Conservation (phyloP, 2,797 vertebrate species). For the Eulemur albifrons region DNA sequence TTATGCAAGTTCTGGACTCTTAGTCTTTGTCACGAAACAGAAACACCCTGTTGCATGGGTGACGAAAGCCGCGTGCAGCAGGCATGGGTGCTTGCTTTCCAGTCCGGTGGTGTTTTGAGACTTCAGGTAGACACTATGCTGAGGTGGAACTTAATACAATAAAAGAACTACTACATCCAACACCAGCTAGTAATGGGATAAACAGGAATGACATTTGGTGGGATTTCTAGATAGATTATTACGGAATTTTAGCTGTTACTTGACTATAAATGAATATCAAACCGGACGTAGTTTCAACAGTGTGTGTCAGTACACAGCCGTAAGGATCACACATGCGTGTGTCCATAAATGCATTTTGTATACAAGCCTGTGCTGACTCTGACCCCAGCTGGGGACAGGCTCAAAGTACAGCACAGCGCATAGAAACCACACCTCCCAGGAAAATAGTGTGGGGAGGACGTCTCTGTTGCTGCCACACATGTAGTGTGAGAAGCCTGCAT, state of each 20-base stretch:
- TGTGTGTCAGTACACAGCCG: neutral
- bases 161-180: neutral
- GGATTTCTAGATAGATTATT: constrained; percentile 50
- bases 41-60: constrained; percentile 67
- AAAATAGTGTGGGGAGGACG: neutral
- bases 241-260: neutral
- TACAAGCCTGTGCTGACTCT: neutral
- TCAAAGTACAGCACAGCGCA: neutral
- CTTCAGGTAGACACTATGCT: constrained; percentile 25
- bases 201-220: neutral
- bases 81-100: constrained; percentile 52
- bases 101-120: constrained; percentile 48
- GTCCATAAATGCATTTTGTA: neutral
- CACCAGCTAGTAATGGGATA: neutral
- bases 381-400: neutral
- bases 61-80: constrained; percentile 46
- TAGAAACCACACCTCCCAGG: neutral
- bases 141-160: constrained; percentile 21
- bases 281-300: neutral
- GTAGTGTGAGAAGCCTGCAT: neutral
- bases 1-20: constrained; percentile 72
- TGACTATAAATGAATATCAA: constrained; percentile 20
- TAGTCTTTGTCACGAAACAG: constrained; percentile 69
- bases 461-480: neutral
- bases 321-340: neutral